Conservation (phyloP, 2,113 vertebrate genomes). For the Symphodus melops region DNA sequence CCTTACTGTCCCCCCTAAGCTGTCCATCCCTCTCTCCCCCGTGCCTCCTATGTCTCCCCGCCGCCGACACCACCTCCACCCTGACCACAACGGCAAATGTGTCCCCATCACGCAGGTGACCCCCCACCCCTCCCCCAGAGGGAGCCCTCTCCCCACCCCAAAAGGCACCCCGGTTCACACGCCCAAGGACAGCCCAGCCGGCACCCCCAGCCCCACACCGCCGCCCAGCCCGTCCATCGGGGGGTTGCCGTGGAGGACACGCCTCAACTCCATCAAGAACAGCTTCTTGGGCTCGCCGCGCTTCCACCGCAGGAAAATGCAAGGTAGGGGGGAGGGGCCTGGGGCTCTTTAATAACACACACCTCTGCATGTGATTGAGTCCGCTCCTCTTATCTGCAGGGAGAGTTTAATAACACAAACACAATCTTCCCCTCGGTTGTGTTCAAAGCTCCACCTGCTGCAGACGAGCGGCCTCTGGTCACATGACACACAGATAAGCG, state of each 20-base stretch:
- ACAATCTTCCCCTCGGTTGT: not conserved
- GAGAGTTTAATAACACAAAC: not conserved
- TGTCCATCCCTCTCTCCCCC: constrained; percentile 85
- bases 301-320: constrained; percentile 98
- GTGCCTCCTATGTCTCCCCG: constrained; percentile 86
- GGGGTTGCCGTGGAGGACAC: constrained; percentile 96
- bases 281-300: constrained; percentile 98
- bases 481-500: not conserved
- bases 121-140: constrained; percentile 97
- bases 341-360: not conserved
- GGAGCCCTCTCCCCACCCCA: constrained; percentile 97
- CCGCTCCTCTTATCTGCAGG: not conserved
- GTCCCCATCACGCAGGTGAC: constrained; percentile 98
- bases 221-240: constrained; percentile 98
- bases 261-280: constrained; percentile 99
- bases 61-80: constrained; percentile 85
- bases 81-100: constrained; percentile 95
- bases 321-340: constrained; percentile 82
- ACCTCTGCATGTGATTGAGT: not conserved
- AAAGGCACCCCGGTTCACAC: constrained; percentile 99
- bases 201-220: constrained; percentile 96
- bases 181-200: constrained; percentile 97
- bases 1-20: constrained; percentile 83
- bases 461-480: constrained; percentile 1
- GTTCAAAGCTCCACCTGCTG: constrained; percentile 40